Evolutionary conservation across 2,113 vertebrate species (phyloP), one percentile per base, ranked within the genome.

Genomic region (Nansenia antarctica): DNA sequence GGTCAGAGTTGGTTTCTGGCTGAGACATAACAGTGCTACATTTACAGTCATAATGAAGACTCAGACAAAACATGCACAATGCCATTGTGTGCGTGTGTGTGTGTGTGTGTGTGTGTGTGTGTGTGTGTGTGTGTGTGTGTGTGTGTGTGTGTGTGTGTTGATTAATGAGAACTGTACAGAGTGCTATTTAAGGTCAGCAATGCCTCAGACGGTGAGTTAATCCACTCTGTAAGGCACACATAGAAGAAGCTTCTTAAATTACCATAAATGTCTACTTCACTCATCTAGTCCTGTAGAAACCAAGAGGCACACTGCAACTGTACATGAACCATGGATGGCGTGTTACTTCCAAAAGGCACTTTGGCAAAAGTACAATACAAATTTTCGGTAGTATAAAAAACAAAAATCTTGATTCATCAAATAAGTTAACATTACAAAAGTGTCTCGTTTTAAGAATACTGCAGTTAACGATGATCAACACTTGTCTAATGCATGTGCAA

Each of bases 351-450:
- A 82, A 63, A 90, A 92, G 90, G 90, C 91, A 93, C 91, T 92
- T 91, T 87, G 86, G 92, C 83, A 83, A 85, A 34, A 76, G 15
- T 57, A 73, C 62, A 72, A 89, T 83, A 82, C 73, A 85, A 63
- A 82, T 82, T 82, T 72, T 63, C 52, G 80, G 80, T 74, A 70
- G 15, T 77, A 67, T 73, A 89, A 81, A 73, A 86, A 76, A 72
- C 60, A 76, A 58, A 70, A 71, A 74, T 68, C 65, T 58, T 15
- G 54, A 79, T 35, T 79, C 81, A 74, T 90, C 77, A 90, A 92
- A 92, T 92, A 92, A 91, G 82, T 91, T 93, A 93, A 92, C 78
- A 83, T 87, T 87, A 87, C 78, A 90, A 93, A 91, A 91, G 67
- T 86, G 83, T 92, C 79, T 87, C 66, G 72, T 88, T 88, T 69